A percentile compares a stretch with the other conserved stretches of the same genome.
phyloP scores from a whole-genome alignment of 64 coral and sea anemone species.

The Astreopora myriophthalma region DNA sequence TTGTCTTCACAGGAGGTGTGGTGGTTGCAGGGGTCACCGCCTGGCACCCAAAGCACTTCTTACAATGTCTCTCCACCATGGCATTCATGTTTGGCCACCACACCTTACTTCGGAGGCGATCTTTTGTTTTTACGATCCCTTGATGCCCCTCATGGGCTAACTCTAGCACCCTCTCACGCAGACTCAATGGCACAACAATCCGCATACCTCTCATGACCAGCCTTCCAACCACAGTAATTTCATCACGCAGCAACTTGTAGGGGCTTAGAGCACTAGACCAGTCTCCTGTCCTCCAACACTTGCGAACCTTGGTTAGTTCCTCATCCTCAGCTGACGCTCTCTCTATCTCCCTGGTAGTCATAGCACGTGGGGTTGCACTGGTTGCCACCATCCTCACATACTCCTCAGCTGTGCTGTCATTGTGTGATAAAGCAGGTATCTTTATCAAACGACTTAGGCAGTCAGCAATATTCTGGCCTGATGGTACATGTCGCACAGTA shows the following conservation, averaged over 20 bases:
- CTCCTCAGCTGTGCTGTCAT: constrained; percentile 14
- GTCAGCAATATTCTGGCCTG: constrained; percentile 35
- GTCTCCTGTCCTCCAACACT: background rate
- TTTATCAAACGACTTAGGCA: constrained; percentile 19
- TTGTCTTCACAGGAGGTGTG: constrained; percentile 7
- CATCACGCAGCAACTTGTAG: constrained; percentile 11
- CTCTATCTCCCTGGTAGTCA: constrained; percentile 50
- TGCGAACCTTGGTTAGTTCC: background rate
- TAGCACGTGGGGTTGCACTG: constrained; percentile 10
- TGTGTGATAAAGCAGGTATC: background rate
- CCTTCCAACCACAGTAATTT: background rate
- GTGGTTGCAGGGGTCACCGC: background rate
- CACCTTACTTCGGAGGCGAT: constrained; percentile 22
- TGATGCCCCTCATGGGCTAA: constrained; percentile 29
- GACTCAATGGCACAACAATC: background rate
- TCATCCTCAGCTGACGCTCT: constrained; percentile 22
- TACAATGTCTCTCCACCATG: constrained; percentile 11
- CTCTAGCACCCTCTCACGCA: background rate
- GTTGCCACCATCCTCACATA: constrained; percentile 45
- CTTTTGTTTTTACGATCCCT: constrained; percentile 14
- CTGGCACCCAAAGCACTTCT: background rate
- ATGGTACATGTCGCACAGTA: constrained; percentile 26
- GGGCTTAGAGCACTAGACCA: background rate
- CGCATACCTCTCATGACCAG: constrained; percentile 26
- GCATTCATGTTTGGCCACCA: constrained; percentile 35